Percentiles rank a stretch among this genome's conserved stretches.
Conservation (phyloP, 2,797 vertebrate species). For the Denticeps clupeoides region DNA sequence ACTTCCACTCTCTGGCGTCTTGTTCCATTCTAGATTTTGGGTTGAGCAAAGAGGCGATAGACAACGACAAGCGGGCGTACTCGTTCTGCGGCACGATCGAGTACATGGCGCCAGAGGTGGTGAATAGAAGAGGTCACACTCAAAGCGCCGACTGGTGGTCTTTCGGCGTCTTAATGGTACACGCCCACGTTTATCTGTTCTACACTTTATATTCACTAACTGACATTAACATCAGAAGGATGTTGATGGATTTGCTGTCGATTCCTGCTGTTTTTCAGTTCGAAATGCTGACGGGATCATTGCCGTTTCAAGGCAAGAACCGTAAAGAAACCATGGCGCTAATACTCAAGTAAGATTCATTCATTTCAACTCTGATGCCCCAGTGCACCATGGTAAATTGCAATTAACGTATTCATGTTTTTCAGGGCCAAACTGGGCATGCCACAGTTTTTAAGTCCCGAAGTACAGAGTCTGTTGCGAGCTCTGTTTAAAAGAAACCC, state of each 20-base stretch:
- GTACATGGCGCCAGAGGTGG: conserved; percentile 97
- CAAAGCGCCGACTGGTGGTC: conserved; percentile 99
- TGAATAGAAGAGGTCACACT: conserved; percentile 87
- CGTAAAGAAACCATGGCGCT: conserved; percentile 96
- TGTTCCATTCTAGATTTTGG: conserved; percentile 70
- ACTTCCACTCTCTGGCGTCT: too few species aligned
- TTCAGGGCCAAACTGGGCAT: conserved; percentile 92
- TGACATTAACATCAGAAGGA: conserved; percentile 6
- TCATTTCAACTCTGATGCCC: neutral
- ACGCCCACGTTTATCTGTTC: neutral
- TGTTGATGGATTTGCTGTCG: conserved; percentile 14
- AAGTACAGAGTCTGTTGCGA: conserved; percentile 87
- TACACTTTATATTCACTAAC: too few species aligned
- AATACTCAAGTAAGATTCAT: conserved; percentile 83
- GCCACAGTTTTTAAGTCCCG: conserved; percentile 88
- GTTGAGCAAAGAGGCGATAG: conserved; percentile 90
- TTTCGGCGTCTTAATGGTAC: conserved; percentile 91
- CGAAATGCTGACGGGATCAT: conserved; percentile 92
- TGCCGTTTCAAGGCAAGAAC: conserved; percentile 96
- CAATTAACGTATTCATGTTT: conserved; percentile 22
- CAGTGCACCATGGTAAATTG: too few species aligned
- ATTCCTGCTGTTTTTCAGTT: conserved; percentile 60
- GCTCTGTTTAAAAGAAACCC: conserved; percentile 97
- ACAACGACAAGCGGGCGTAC: conserved; percentile 89
- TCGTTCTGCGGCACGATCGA: conserved; percentile 96